Percentiles rank a stretch among this genome's conserved stretches.
phyloP scores from a whole-genome alignment of 2,888 invertebrate genomes.

The Salticus scenicus region DNA sequence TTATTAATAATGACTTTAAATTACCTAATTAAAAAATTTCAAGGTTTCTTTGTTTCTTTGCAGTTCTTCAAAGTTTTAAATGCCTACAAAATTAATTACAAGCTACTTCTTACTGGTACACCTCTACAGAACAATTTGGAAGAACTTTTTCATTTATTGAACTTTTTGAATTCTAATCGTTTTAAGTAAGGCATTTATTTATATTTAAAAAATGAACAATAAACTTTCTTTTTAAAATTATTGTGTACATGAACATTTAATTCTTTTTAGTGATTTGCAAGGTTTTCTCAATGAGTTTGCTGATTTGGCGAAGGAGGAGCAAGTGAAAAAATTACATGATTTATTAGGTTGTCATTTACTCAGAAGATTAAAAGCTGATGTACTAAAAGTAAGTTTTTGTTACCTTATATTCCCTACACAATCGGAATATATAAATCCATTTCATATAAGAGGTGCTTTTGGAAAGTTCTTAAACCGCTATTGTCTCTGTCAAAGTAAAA shows the following conservation, averaged over 20 bases:
- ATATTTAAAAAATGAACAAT: no score
- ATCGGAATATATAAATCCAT: no score
- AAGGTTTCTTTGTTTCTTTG: constrained; percentile 70
- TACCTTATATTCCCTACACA: no score
- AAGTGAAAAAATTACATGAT: constrained; percentile 98
- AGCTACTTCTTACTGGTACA: constrained; percentile 96
- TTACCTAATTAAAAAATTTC: no score
- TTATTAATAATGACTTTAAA: no score
- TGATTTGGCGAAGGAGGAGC: constrained; percentile 99
- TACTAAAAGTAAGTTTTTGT: constrained; percentile 84
- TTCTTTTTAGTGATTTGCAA: constrained; percentile 84
- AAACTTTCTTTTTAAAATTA: no score
- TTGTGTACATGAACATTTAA: no score
- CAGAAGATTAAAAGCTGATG: constrained; percentile 98
- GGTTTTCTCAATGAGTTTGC: constrained; percentile 98
- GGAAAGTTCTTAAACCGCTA: no score
- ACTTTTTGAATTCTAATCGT: constrained; percentile 96
- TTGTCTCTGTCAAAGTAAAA: no score
- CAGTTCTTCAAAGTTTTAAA: constrained; percentile 93
- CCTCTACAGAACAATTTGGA: constrained; percentile 99
- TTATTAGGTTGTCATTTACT: constrained; percentile 99
- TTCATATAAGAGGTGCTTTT: no score
- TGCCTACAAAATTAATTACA: constrained; percentile 94
- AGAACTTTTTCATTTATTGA: constrained; percentile 97
- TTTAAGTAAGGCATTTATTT: constrained; percentile 81